These are phyloP conservation scores for Oppia nitens DNA, from an alignment of 1,140 invertebrate species.

Conservation along the genomic window DNA sequence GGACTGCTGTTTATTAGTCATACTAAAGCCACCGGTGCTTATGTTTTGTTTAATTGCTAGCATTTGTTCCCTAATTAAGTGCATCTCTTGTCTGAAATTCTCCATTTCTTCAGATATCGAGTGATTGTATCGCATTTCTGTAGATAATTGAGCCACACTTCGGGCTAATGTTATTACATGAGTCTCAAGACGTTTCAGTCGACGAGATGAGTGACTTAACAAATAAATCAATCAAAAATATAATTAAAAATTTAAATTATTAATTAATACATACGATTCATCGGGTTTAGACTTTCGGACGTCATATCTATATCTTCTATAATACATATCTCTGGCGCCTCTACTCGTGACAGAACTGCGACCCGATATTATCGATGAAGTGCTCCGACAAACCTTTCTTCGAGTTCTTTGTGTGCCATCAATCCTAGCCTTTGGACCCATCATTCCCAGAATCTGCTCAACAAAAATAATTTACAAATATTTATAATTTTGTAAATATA, in stretches of 20 bases:
- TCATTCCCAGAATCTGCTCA: constrained; percentile 3
- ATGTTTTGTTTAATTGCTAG: constrained; percentile 18
- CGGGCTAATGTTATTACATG: constrained; percentile 78
- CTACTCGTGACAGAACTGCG: constrained; percentile 15
- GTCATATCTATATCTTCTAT: background rate
- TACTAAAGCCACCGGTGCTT: constrained; percentile 4
- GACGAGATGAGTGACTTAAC: constrained; percentile 56
- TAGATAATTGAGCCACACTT: constrained; percentile 78
- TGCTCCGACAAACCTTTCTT: background rate
- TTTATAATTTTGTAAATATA: too few species aligned
- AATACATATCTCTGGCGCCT: constrained; percentile 3
- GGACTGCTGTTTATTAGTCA: background rate
- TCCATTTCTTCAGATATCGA: constrained; percentile 78
- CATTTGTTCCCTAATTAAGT: constrained; percentile 47
- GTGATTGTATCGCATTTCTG: constrained; percentile 78
- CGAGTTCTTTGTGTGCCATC: background rate
- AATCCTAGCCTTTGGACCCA: background rate
- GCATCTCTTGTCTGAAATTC: constrained; percentile 61
- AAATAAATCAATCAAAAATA: background rate
- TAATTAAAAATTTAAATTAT: background rate
- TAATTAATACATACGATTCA: background rate
- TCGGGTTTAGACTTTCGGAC: background rate
- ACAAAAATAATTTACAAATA: too few species aligned
- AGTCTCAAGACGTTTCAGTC: constrained; percentile 73
- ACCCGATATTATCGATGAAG: background rate